Percentiles rank a stretch among this genome's conserved stretches.
These are phyloP conservation scores for Sander vitreus DNA, from an alignment of 2,113 vertebrate species.

Conservation along the genomic window DNA sequence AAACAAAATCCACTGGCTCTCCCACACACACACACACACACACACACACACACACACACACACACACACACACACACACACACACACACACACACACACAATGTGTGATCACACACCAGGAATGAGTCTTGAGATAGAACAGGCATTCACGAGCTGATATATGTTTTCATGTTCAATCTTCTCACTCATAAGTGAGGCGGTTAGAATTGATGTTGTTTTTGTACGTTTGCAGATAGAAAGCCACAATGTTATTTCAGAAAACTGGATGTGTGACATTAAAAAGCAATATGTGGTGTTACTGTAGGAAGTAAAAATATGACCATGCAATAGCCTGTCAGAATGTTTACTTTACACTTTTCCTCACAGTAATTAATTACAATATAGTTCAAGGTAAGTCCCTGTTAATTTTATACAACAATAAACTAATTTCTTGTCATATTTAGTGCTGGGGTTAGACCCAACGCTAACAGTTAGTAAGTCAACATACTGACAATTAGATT, in stretches of 20 bases:
- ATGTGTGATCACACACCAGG: slow-evolving; percentile 66
- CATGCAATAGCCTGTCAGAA: slow-evolving; percentile 43
- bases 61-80: slow-evolving; percentile 16
- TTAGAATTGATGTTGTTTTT: slow-evolving; percentile 74
- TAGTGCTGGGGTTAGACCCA: slow-evolving; percentile 34
- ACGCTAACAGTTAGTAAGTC: slow-evolving; percentile 60
- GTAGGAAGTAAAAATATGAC: slow-evolving; percentile 44
- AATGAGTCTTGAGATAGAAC: slow-evolving; percentile 74
- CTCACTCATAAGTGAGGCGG: slow-evolving; percentile 56
- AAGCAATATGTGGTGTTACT: slow-evolving; percentile 34
- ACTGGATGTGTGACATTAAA: slow-evolving; percentile 59
- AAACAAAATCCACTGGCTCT: slow-evolving; percentile 78
- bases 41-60: slow-evolving; percentile 41
- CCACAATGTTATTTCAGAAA: slow-evolving; percentile 71
- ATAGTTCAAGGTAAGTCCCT: slow-evolving; percentile 8
- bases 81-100: slow-evolving; percentile 42
- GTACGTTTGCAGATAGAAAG: slow-evolving; percentile 70
- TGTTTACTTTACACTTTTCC: slow-evolving; percentile 55
- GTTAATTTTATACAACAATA: slow-evolving; percentile 54
- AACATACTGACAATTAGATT: slow-evolving; percentile 65
- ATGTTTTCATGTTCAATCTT: slow-evolving; percentile 77
- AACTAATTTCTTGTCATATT: slow-evolving; percentile 52
- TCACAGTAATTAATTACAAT: slow-evolving; percentile 50
- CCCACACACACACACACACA: slow-evolving; percentile 38
- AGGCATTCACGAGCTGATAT: slow-evolving; percentile 75